Percentiles rank a stretch among this genome's conserved stretches.
phyloP scores from a whole-genome alignment of 2,113 vertebrate genomes.

The Mastomys natalensis region DNA sequence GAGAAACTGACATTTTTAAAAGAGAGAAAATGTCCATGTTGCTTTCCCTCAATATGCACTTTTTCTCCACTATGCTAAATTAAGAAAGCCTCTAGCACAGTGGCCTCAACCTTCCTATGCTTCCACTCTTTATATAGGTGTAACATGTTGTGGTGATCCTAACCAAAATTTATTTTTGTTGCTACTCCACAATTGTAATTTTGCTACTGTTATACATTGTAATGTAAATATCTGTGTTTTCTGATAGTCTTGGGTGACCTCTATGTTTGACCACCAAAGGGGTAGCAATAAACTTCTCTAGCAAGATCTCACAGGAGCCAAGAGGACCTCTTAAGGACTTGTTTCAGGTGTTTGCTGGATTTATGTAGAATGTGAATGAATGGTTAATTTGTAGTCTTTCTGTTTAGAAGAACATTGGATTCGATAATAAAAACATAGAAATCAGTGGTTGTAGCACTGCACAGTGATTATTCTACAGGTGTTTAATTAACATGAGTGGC shows the following conservation, averaged over 20 bases:
- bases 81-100: neutral
- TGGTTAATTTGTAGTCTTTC: neutral
- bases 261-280: no score
- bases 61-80: neutral
- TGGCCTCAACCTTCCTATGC: no score
- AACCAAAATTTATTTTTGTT: no score
- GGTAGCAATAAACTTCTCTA: neutral
- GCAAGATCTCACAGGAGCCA: neutral
- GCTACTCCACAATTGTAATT: no score
- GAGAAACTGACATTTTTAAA: neutral
- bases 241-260: no score
- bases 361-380: neutral
- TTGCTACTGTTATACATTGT: no score
- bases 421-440: neutral
- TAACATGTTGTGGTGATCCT: no score
- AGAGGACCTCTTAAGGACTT: neutral
- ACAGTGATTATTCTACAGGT: neutral
- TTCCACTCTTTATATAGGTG: no score
- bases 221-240: no score
- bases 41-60: neutral
- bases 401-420: neutral
- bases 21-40: neutral
- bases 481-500: neutral
- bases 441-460: fast-evolving
- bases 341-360: neutral